Conservation (phyloP, 2,888 invertebrate genomes). For the Rambutsinella grinnellia region DNA sequence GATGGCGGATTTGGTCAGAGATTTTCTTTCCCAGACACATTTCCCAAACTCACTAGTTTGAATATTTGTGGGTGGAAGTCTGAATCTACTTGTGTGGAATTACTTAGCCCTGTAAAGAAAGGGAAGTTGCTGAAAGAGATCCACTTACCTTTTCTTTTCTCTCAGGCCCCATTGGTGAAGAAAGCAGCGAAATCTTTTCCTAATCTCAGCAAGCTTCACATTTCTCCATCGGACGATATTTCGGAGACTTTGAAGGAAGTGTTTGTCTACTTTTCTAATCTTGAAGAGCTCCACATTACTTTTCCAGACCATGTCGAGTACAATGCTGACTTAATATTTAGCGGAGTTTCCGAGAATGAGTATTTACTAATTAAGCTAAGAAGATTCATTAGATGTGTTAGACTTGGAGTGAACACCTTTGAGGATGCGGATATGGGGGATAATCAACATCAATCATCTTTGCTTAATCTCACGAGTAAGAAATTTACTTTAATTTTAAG, state of each 20-base stretch:
- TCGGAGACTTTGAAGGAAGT: conserved; percentile 22
- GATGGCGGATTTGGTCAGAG: conserved; percentile 26
- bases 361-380: conserved; percentile 28
- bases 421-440: conserved; percentile 21
- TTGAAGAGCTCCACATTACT: conserved; percentile 25
- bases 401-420: conserved; percentile 29
- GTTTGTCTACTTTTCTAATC: conserved; percentile 16
- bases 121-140: conserved; percentile 16
- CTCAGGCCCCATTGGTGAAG: conserved; percentile 7
- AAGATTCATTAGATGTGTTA: no score
- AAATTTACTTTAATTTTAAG: no score
- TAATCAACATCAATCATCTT: conserved; percentile 27
- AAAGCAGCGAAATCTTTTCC: conserved; percentile 31
- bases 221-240: conserved; percentile 24
- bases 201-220: conserved; percentile 18
- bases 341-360: conserved; percentile 30
- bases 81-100: not conserved
- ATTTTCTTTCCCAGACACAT: conserved; percentile 39
- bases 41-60: conserved; percentile 36
- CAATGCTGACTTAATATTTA: conserved; percentile 38
- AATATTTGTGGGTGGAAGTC: conserved; percentile 38
- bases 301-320: conserved; percentile 34
- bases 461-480: conserved; percentile 32
- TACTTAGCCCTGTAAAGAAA: conserved; percentile 8
- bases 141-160: conserved; percentile 23